Base-by-base conservation (phyloP, 2,888 invertebrate species). In the Glaucopsyche alexis region DNA sequence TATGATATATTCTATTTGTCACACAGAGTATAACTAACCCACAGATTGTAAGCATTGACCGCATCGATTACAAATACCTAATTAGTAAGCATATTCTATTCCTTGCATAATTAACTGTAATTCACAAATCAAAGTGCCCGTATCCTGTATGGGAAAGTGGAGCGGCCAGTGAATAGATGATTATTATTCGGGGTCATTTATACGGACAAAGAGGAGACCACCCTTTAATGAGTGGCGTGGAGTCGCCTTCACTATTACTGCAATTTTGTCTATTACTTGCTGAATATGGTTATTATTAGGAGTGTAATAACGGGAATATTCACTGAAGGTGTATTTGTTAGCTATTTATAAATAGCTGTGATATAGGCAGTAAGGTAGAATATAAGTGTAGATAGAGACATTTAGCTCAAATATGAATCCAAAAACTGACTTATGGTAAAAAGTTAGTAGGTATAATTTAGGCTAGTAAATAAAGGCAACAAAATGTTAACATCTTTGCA, bases 121-220 rank as follows among this genome's bases (percentile, higher is more conserved):
- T 89, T 87, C 87, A 84, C 85, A 87, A 91, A 91, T 91, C 91
- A 90, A 84, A 91, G 85, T 87, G 85, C 92, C 92, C 92, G 91
- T 93, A 93, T 93, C 89, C 86, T 86, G 81, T 87, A 88, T 91
- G 92, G 89, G 92, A 92, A 93, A 90, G 80, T 87, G 83, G 85
- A 86, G 81, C 82, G 83, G 81, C 74, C 82, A 81, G 83, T 90
- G 87, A 90, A 90, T 90, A 83, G 84, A 87, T 91, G 85, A 90
- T 91, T 89, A 88, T 89, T 87, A 85, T 85, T 86, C 86, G 86
- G 91, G 91, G 90, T 91, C 91, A 92, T 90, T 91, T 90, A 87
- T 81, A 83, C 80, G 88, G 86, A 92, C 90, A 91, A 92, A 88
- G 80, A 82, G 84, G 83, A 80, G 84, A 83, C 29, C 29, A 86